Evolutionary conservation across 1,140 invertebrate genomes (phyloP).

Genomic region (Pissodes strobi): DNA sequence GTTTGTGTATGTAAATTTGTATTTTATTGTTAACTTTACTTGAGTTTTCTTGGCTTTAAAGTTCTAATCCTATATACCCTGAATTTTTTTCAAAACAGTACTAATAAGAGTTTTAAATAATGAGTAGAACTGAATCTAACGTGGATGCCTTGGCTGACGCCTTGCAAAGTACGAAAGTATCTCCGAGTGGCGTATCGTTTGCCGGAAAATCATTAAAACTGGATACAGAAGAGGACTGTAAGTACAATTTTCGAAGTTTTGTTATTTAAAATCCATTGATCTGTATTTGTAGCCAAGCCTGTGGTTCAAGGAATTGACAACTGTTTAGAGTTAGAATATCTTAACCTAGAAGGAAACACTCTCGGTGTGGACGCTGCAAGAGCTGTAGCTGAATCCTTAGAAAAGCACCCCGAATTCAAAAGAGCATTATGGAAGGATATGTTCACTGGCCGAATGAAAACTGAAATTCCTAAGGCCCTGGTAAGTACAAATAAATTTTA

Average conservation of each 20-base stretch:
- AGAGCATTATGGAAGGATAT: slow-evolving; percentile 93
- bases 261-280: slow-evolving; percentile 31
- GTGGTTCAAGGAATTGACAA: slow-evolving; percentile 68
- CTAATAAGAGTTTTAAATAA: no score
- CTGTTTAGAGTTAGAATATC: slow-evolving; percentile 66
- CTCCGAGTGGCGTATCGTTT: slow-evolving; percentile 64
- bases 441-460: slow-evolving; percentile 92
- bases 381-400: slow-evolving; percentile 79
- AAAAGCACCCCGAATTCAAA: slow-evolving; percentile 76
- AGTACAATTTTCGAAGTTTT: slow-evolving; percentile 6
- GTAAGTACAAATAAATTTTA: slow-evolving; percentile 57
- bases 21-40: no score
- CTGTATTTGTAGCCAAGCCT: slow-evolving; percentile 61
- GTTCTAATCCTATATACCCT: no score
- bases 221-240: slow-evolving; percentile 70
- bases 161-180: slow-evolving; percentile 46
- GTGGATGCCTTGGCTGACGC: slow-evolving; percentile 34
- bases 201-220: slow-evolving; percentile 69
- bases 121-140: no score
- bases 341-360: slow-evolving; percentile 92
- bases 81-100: no score
- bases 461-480: slow-evolving; percentile 91
- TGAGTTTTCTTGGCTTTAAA: no score
- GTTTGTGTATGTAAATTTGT: no score
- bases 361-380: slow-evolving; percentile 86